Evolutionary conservation across 2,797 vertebrate genomes (phyloP).

Genomic region (Cheirogaleus major): DNA sequence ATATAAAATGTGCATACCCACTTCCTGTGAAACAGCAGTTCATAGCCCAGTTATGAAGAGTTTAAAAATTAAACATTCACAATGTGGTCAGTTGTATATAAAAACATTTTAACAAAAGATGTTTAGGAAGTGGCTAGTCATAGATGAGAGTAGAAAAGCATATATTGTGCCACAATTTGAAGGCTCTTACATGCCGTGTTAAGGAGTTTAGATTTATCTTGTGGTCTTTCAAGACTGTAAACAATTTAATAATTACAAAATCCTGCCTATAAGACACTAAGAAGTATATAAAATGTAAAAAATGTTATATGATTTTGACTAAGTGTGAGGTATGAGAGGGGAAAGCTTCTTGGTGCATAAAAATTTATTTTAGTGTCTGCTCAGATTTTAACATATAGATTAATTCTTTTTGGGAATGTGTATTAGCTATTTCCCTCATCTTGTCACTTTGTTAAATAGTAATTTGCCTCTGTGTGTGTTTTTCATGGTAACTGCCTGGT

Average conservation of each 20-base stretch:
- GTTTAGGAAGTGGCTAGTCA: not conserved
- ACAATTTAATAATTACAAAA: not conserved
- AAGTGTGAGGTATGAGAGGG: not conserved
- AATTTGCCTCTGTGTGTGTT: not conserved
- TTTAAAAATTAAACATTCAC: not conserved
- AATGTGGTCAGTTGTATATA: not conserved
- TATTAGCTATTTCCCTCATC: not conserved
- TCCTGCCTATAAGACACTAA: not conserved
- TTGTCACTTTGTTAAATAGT: not conserved
- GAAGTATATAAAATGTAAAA: not conserved
- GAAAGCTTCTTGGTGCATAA: not conserved
- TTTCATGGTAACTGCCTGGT: not conserved
- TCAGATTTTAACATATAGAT: slow-evolving; percentile 27
- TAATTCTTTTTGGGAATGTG: not conserved
- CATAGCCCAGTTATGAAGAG: not conserved
- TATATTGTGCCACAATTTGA: not conserved
- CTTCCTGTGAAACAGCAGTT: not conserved
- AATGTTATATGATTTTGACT: not conserved
- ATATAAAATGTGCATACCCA: not conserved
- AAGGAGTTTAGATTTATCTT: slow-evolving; percentile 22
- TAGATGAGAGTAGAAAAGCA: not conserved
- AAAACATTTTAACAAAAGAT: slow-evolving; percentile 21
- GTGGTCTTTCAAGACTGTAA: slow-evolving; percentile 28
- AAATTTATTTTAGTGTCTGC: not conserved
- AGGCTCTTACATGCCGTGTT: not conserved